Conservation (phyloP, 53 echinoderm and acorn worm genomes). For the Holothuria leucospilota region DNA sequence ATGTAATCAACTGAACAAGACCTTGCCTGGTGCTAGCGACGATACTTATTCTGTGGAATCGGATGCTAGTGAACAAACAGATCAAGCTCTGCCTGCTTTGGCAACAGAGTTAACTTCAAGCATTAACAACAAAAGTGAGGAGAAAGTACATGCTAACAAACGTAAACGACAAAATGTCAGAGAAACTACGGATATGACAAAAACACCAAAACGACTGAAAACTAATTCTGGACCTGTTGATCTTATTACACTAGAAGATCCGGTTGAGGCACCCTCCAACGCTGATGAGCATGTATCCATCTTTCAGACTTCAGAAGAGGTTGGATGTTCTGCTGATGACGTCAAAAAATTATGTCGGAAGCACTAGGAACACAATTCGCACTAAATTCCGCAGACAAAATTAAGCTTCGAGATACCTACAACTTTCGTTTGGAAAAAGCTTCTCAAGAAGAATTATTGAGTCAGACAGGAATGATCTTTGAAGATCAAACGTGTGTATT, state of each 20-base stretch:
- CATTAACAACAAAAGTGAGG: no score
- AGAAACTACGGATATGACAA: background rate
- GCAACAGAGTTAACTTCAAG: no score
- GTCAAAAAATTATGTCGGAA: background rate
- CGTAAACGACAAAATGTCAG: background rate
- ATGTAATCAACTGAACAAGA: background rate
- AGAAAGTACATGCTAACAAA: background rate
- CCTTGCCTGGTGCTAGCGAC: background rate
- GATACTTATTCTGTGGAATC: background rate
- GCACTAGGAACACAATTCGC: slow-evolving; percentile 4
- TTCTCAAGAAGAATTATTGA: background rate
- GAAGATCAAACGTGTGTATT: background rate
- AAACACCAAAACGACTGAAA: background rate
- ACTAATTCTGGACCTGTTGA: background rate
- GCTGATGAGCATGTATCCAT: background rate
- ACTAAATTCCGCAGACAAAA: slow-evolving; percentile 15
- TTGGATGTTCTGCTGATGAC: background rate
- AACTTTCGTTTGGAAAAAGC: slow-evolving; percentile 4
- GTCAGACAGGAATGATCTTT: no score
- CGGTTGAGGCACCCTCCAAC: background rate
- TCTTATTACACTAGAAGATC: background rate
- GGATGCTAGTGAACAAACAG: no score
- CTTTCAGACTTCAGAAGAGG: background rate
- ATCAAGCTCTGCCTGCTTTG: no score
- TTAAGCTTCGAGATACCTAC: slow-evolving; percentile 4